Conservation (phyloP, 2,888 invertebrate species). For the Ormyrus rosae region DNA sequence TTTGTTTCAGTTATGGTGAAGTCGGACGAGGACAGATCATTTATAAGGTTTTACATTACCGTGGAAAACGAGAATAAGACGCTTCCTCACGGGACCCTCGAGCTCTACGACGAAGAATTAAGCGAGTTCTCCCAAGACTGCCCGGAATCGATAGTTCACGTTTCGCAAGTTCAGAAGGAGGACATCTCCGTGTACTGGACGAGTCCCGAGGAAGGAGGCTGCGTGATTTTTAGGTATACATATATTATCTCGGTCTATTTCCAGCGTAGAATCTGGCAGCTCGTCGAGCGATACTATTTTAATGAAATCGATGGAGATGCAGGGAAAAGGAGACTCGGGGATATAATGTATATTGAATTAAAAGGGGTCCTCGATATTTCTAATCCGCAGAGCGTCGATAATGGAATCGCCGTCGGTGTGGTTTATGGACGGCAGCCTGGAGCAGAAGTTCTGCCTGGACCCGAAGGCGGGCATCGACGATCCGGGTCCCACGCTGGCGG, state of each 20-base stretch:
- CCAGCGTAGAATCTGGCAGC: too few species aligned
- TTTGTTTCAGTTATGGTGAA: conserved; percentile 38
- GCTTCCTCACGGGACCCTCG: conserved; percentile 69
- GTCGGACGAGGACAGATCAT: conserved; percentile 18
- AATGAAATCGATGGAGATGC: too few species aligned
- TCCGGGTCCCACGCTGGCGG: conserved; percentile 75
- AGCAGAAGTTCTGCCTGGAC: conserved; percentile 87
- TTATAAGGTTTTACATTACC: conserved; percentile 87
- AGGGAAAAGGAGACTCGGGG: too few species aligned
- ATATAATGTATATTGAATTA: neutral
- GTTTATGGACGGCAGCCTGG: conserved; percentile 88
- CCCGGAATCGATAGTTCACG: conserved; percentile 89
- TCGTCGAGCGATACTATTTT: too few species aligned
- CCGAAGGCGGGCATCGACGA: conserved; percentile 80
- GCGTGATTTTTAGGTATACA: conserved; percentile 87
- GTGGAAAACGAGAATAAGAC: conserved; percentile 78
- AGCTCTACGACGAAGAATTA: conserved; percentile 77
- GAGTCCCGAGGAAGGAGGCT: conserved; percentile 90
- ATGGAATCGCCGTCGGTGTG: conserved; percentile 87
- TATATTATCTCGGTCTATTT: too few species aligned
- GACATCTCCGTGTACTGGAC: conserved; percentile 94
- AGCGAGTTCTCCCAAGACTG: conserved; percentile 88
- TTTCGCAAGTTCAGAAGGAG: conserved; percentile 87
- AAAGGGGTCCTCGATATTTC: neutral
- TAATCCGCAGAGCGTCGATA: conserved; percentile 85